phyloP scores from a whole-genome alignment of 2,888 invertebrate genomes.

The Micropterix aruncella region DNA sequence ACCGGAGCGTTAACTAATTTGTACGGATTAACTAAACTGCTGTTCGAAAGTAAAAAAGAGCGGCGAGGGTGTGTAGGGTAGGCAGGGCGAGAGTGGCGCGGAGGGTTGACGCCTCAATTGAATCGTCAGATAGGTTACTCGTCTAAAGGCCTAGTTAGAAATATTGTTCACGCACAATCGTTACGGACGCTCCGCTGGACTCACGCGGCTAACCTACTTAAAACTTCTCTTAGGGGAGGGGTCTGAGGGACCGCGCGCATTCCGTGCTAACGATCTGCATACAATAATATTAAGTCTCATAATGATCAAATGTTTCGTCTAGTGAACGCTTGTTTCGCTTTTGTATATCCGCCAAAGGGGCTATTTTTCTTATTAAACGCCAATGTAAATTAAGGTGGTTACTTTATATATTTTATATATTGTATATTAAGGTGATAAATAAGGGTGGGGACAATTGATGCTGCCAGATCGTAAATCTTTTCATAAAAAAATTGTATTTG shows the following conservation, averaged over 20 bases:
- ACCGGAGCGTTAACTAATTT: background rate
- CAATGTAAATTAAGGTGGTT: no score
- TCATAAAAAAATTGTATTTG: no score
- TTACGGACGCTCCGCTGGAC: background rate
- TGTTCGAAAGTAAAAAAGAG: background rate
- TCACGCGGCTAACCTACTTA: background rate
- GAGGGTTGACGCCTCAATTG: background rate
- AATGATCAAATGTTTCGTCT: no score
- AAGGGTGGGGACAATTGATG: no score
- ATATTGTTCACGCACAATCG: background rate
- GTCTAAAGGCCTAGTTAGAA: background rate
- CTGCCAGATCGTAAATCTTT: no score
- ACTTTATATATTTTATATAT: no score
- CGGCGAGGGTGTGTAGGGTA: background rate
- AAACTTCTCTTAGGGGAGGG: no score
- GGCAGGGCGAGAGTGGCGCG: background rate
- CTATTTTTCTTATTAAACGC: no score
- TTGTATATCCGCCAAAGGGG: no score
- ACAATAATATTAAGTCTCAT: background rate
- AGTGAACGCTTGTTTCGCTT: no score
- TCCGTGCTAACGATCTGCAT: background rate
- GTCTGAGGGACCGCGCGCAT: no score
- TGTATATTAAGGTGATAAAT: no score
- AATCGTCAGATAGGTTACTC: background rate
- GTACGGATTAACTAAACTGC: background rate